Base-by-base conservation (phyloP, 2,888 invertebrate species). In the Callimorpha dominula region DNA sequence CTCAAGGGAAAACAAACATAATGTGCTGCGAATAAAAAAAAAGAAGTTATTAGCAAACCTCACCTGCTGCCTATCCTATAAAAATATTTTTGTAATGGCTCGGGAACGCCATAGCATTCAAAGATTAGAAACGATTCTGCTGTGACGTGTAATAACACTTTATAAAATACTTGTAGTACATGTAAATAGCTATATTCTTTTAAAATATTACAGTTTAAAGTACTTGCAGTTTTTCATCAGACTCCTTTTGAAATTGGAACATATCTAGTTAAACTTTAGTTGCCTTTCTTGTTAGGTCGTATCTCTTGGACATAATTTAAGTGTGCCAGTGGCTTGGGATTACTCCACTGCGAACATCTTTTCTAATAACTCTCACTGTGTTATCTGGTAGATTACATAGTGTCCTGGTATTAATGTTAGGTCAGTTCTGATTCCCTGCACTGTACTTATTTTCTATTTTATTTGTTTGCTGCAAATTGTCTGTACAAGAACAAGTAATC, bases 261-360 rank as follows among this genome's bases (percentile, higher is more conserved):
- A 67, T 42, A 71, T 67, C 70, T n/a, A 70, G 69, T 50, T 52
- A 68, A 80, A 78, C 65, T 75, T 76, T 68, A 72, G 49, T 68
- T 49, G 43, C 64, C 65, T 70, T 71, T 69, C 73, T 71, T 68
- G 67, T 60, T 67, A 78, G 52, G 71, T 82, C 81, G 70, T 77
- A 74, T 80, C 71, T 75, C 72, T 71, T 49, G 31, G 63, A 80
- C 76, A 74, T 80, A 76, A 81, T 83, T 70, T 77, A 72, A 75
- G 52, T 75, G 71, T 74, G 75, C 70, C 72, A 68, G 75, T 74
- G 74, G 77, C 74, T 78, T 65, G 52, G 57, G 68, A 82, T 82
- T 81, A 46, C 68, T 64, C 65, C 75, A 68, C 71, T 60, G 69
- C 67, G 75, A 75, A 74, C 77, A 78, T 73, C 50, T 69, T 80